Base-by-base conservation (phyloP, 2,113 vertebrate species). In the Mionectes macconnelli region DNA sequence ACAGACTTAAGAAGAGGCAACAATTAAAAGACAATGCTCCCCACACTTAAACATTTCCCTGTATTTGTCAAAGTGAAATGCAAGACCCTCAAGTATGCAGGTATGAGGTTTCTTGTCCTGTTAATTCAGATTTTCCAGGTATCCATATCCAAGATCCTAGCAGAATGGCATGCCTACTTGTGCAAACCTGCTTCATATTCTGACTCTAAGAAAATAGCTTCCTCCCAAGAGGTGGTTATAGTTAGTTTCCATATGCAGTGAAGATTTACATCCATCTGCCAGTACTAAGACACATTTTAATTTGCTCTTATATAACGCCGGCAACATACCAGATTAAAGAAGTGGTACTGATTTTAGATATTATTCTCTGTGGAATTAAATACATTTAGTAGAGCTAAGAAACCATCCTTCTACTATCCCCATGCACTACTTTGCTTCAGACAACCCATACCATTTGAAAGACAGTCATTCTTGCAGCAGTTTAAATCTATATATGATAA, bases 191-290 rank as follows among this genome's bases (percentile, higher is more conserved):
- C 73, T 77, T 86, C 47, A 27, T 6, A 84, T 55, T 75, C 28
- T 31, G 35, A 69, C 70, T 88, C 59, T 7, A 85, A 80, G 70
- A 93, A 96, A 96, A 91, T 0, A 93, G 56, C 63, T 79, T 70
- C 68, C 83, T 94, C 75, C 86, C 90, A 87, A 52, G 68, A 92
- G 68, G 50, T 66, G 27, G 86, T 84, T 97, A 94, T 75, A 94
- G 93, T 93, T 94, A 96, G 91, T 90, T 93, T 74, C 91, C 84
- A 74, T 39, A 90, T 70, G 84, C 76, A 81, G 84, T 37, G 68
- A 94, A 81, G 52, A 93, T 84, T 84, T 87, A 92, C 44, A 88
- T 83, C 92, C 92, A 96, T 96, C 94, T 96, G 96, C 72, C 76
- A 90, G 72, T 45, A 44, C 70, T 77, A 84, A 92, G 50, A 86